Conservation (phyloP, 1,140 invertebrate species). For the Cataglyphis hispanica region DNA sequence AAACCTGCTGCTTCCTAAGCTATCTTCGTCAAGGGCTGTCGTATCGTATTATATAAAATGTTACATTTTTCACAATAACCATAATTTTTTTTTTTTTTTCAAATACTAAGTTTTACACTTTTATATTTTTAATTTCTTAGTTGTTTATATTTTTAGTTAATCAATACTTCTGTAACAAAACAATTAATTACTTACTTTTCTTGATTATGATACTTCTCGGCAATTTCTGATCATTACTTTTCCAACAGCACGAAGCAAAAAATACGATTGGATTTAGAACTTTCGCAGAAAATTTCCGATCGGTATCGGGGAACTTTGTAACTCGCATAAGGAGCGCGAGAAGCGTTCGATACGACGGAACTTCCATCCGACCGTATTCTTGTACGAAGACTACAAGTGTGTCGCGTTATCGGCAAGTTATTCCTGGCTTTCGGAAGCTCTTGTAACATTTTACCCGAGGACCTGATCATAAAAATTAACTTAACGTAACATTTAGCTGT, state of each 20-base stretch:
- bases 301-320: slow-evolving; percentile 38
- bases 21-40: slow-evolving; percentile 60
- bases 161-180: background rate
- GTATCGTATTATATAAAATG: slow-evolving; percentile 47
- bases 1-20: slow-evolving; percentile 52
- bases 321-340: slow-evolving; percentile 41
- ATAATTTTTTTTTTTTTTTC: no score
- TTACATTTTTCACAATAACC: no score
- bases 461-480: slow-evolving; percentile 31
- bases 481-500: no score
- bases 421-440: slow-evolving; percentile 26
- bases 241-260: background rate
- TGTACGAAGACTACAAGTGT: slow-evolving; percentile 23
- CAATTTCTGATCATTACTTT: slow-evolving; percentile 1
- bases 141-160: no score
- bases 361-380: slow-evolving; percentile 37
- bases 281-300: slow-evolving; percentile 38
- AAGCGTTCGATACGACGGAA: slow-evolving; percentile 41
- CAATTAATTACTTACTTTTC: slow-evolving; percentile 2
- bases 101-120: no score
- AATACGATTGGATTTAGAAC: slow-evolving; percentile 29
- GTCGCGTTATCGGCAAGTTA: slow-evolving; percentile 39
- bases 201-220: background rate
- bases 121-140: no score
- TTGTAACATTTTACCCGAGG: background rate